Base-by-base conservation (phyloP, 2,113 vertebrate genomes). In the Abramis brama region DNA sequence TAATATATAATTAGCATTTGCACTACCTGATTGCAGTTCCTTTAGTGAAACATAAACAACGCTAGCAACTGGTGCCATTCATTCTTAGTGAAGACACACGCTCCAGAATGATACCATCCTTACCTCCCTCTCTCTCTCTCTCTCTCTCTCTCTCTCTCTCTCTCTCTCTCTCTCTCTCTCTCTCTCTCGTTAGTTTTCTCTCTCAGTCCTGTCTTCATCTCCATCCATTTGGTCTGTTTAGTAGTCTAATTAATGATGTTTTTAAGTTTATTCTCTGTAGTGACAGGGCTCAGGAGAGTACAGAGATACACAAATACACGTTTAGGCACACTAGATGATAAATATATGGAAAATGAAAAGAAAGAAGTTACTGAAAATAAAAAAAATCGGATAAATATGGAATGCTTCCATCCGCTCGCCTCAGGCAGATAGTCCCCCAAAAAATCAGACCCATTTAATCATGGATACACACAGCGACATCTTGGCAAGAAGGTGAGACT, bases 221-320 rank as follows among this genome's bases (percentile, higher is more conserved):
- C 62, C 62, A 70, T 74, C 62, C 62, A 70, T 52, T 81, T 64
- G 55, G 27, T 79, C 76, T 80, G 57, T 80, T 62, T 82, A 82
- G 62, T 52, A 8, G 25, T 52, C 80, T 82, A 70, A 82, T 82
- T 68, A 70, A 30, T 13, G 6, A 10, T 70, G 80, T 82, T 82
- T 82, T 66, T 70, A 68, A 52, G 45, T 52, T 68, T 82, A 82
- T 82, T 70, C 62, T 82, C 79, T 68, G 62, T 52, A 47, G 62
- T 23, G 13, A 19, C 30, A 27, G 64, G 19, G 0, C 62, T 82
- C 79, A 2, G 43, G 45, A 52, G 79, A 68, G 62, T 12, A 52
- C 47, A 5, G 11, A 50, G 17, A 36, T 55, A 52, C 80, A 82
- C 62, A 55, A 30, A 25, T 50, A 33, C 0, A 66, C 30, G 3